Base-by-base conservation (phyloP, 2,888 invertebrate species). In the Stegana nigrithorax region DNA sequence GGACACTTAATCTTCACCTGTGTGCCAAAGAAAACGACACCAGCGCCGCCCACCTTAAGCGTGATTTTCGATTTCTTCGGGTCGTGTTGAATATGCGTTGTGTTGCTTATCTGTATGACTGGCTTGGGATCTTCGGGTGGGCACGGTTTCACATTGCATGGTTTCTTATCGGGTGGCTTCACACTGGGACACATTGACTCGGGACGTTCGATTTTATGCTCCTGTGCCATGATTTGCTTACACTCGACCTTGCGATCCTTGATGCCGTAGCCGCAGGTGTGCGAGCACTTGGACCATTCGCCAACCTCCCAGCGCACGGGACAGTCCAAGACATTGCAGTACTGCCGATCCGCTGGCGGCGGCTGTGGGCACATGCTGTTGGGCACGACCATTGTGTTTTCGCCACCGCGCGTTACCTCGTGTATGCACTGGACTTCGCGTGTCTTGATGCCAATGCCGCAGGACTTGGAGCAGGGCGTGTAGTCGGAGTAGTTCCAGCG, bases 1-100 rank as follows among this genome's bases (percentile, higher is more conserved):
- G 97, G 97, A 81, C 97, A 97, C 82, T 96, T 94, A 71, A 97
- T 94, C 86, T 96, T 96, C 64, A 97, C 91, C 78, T 93, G 93
- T 0, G 96, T 95, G 7, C 96, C 97, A 75, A 93, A 91, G 87
- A 94, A 96, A 53, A 97, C 92, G 1, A 93, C 93, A 0, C 96
- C 97, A 1, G 91, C 92, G 0, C 96, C 97, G 0, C 96, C 97
- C 0, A 97, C 93, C 85, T 94, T 95, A 0, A 97, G 88, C 1
- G 93, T 92, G 12, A 95, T 90, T 86, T 93, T 93, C 67, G 91
- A 91, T 85, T 92, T 92, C 78, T 91, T 92, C 0, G 92, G 91
- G 78, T 93, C 93, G 69, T 92, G 92, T 79, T 96, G 96, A 65
- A 94, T 92, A 78, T 92, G 95, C 0, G 92, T 93, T 10, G 92